A percentile compares a stretch with the other conserved stretches of the same genome.
phyloP scores from a whole-genome alignment of 2,888 invertebrate species.

The Diaprepes abbreviatus region DNA sequence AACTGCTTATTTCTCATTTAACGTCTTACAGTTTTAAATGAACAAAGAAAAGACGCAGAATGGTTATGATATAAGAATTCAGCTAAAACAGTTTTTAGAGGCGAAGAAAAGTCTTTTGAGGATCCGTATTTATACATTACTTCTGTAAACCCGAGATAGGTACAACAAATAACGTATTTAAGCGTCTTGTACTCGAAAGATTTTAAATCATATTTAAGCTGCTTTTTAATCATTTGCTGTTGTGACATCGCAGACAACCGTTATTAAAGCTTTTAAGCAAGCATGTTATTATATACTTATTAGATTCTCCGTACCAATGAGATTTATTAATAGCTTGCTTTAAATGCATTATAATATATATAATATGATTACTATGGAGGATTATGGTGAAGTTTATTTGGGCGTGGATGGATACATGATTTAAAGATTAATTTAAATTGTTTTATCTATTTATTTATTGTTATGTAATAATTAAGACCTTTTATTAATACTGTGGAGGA shows the following conservation, averaged over 20 bases:
- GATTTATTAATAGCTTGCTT: constrained; percentile 1
- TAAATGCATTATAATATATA: constrained; percentile 7
- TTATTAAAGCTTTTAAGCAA: constrained; percentile 10
- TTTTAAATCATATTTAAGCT: background rate
- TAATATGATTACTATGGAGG: background rate
- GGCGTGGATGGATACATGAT: background rate
- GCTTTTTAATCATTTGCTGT: constrained; percentile 6
- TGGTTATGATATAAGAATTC: no score
- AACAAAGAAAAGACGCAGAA: no score
- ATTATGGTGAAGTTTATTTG: background rate
- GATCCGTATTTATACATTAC: no score
- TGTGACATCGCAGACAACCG: constrained; percentile 7
- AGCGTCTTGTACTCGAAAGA: background rate
- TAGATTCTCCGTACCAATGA: background rate
- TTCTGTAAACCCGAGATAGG: background rate
- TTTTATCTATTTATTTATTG: no score
- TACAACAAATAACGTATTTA: background rate
- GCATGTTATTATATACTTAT: constrained; percentile 1
- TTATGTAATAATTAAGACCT: no score
- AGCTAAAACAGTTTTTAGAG: no score
- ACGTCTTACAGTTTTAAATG: no score
- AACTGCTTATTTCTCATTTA: no score
- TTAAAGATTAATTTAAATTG: background rate
- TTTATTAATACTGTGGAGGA: no score
- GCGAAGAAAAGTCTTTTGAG: no score